These are phyloP conservation scores for Eulemur coronatus DNA, from an alignment of 2,797 vertebrate genomes.

Conservation along the genomic window DNA sequence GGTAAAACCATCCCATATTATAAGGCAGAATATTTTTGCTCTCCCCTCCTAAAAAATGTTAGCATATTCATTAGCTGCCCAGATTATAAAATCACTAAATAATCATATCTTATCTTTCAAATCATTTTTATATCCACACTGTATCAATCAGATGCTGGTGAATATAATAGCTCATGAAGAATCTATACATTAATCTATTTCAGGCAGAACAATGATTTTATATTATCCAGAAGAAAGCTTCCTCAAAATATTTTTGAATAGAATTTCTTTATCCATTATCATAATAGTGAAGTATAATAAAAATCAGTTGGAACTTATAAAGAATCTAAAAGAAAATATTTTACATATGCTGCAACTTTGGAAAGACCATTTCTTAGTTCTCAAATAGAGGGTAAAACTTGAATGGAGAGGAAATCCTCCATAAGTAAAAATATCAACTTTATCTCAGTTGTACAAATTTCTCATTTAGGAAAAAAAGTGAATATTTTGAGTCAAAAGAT, in stretches of 20 bases:
- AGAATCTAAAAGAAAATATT: not conserved
- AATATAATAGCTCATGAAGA: not conserved
- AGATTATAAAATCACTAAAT: not conserved
- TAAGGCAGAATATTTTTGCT: not conserved
- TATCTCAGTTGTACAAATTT: not conserved
- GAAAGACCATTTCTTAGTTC: not conserved
- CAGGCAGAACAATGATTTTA: not conserved
- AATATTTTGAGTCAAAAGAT: not conserved
- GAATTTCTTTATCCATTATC: not conserved
- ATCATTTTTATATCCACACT: not conserved
- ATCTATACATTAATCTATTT: not conserved
- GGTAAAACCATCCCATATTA: not conserved
- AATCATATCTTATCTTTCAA: not conserved
- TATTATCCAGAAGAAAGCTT: not conserved
- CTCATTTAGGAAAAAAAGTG: not conserved
- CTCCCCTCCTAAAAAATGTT: not conserved
- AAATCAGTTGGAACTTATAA: not conserved
- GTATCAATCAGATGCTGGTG: not conserved
- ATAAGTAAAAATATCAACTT: not conserved
- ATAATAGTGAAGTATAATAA: not conserved
- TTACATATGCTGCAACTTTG: not conserved
- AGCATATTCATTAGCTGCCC: not conserved
- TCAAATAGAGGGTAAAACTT: not conserved
- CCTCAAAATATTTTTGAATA: not conserved
- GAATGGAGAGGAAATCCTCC: slow-evolving; percentile 8